Percentiles rank a stretch among this genome's conserved stretches.
Conservation (phyloP, 1,140 invertebrate genomes). For the Drosophila sp. region DNA sequence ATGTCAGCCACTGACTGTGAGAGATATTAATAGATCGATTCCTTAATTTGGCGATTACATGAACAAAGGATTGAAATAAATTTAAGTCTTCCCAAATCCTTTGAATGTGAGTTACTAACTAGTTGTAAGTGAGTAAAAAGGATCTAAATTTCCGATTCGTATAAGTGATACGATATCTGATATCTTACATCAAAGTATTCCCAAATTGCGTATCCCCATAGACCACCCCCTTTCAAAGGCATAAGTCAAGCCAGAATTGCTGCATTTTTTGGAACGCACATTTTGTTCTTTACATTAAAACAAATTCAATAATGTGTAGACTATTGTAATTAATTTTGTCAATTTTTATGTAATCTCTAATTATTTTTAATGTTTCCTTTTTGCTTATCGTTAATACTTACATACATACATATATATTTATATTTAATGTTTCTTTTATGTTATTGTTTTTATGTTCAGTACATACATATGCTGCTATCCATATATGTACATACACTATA, state of each 20-base stretch:
- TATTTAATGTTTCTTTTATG: slow-evolving; percentile 18
- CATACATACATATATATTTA: slow-evolving; percentile 28
- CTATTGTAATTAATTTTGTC: slow-evolving; percentile 18
- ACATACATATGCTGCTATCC: neutral
- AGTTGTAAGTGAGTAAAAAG: too few relatives aligned
- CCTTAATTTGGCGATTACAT: neutral
- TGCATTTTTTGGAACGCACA: slow-evolving; percentile 20
- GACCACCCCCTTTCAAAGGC: neutral
- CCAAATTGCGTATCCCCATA: too few relatives aligned
- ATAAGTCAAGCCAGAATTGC: slow-evolving; percentile 17
- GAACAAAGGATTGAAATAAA: neutral
- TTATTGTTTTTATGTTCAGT: slow-evolving; percentile 12
- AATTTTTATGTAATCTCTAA: slow-evolving; percentile 1
- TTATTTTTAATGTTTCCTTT: neutral
- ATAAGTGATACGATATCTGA: too few relatives aligned
- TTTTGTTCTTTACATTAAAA: slow-evolving; percentile 50
- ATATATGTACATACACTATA: neutral
- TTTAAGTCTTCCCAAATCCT: neutral
- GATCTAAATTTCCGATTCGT: too few relatives aligned
- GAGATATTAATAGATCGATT: neutral
- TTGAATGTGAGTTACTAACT: too few relatives aligned
- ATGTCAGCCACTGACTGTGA: too few relatives aligned
- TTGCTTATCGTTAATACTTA: slow-evolving; percentile 1
- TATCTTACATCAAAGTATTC: too few relatives aligned
- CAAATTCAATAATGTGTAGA: slow-evolving; percentile 42